Evolutionary conservation across 2,888 invertebrate species (phyloP).

Genomic region (Campoplex capitator): DNA sequence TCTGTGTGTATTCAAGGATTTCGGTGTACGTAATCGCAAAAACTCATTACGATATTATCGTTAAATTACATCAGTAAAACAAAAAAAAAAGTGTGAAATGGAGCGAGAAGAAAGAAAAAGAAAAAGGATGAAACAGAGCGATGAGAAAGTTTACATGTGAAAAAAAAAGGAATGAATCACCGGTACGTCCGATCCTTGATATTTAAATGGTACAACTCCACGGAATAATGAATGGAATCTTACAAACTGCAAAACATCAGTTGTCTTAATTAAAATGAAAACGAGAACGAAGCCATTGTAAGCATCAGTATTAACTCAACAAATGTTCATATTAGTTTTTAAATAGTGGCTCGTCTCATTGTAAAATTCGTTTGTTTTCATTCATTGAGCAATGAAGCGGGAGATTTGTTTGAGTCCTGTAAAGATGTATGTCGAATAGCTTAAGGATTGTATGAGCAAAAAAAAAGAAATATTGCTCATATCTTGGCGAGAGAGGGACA

Average conservation of each 20-base stretch:
- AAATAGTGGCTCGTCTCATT: slow-evolving; percentile 62
- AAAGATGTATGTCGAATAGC: slow-evolving; percentile 40
- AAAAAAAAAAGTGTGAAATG: background rate
- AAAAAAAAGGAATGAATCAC: background rate
- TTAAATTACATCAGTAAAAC: background rate
- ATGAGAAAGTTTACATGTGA: background rate
- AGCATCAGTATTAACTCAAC: slow-evolving; percentile 74
- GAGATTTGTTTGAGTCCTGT: slow-evolving; percentile 49
- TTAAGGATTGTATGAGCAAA: slow-evolving; percentile 43
- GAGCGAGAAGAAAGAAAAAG: background rate
- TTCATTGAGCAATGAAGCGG: slow-evolving; percentile 37
- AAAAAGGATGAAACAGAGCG: background rate
- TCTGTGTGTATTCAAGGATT: slow-evolving; percentile 33
- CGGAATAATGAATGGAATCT: slow-evolving; percentile 43
- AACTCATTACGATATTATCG: slow-evolving; percentile 23
- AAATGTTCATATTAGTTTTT: slow-evolving; percentile 62
- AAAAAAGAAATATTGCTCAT: slow-evolving; percentile 25
- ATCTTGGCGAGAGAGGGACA: slow-evolving; percentile 20
- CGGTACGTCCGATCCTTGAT: slow-evolving; percentile 23
- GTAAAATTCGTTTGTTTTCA: slow-evolving; percentile 13
- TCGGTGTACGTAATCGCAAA: slow-evolving; percentile 23
- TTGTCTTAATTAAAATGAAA: slow-evolving; percentile 22
- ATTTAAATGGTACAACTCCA: slow-evolving; percentile 21
- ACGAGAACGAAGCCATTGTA: slow-evolving; percentile 69
- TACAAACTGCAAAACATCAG: slow-evolving; percentile 8